Base-by-base conservation (phyloP, 1,140 invertebrate genomes). In the Bombus sibiricus region DNA sequence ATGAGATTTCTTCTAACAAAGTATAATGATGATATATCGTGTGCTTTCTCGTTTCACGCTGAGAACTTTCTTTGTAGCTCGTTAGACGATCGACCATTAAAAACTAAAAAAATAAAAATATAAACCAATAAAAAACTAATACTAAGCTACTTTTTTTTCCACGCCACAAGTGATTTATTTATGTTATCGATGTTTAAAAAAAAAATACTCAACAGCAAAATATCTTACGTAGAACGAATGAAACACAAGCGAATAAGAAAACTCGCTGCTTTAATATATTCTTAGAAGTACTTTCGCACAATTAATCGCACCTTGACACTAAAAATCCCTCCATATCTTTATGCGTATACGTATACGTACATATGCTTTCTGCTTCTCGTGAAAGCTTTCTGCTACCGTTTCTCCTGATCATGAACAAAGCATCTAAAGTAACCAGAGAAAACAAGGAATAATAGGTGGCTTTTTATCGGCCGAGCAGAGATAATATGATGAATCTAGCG, bases 401-500 rank as follows among this genome's bases (percentile, higher is more conserved):
- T 41, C 71, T 28, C 39, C 1, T 8, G 69, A 71, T 41, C 25
- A 53, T 22, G 41, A 32, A 32, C 15, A 34, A 53, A 25, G 41
- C 18, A 53, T n/a, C n/a, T 22, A n/a, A 47, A 13, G 22, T 39
- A 28, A 28, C 15, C 15, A 66, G 59, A 68, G n/a, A 25, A 22
- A 12, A 13, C 28, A 25, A 6, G 57, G 75, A 77, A 62, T 64
- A 41, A 64, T 41, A 41, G 75, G 34, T 37, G 25, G 37, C 37
- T 34, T 34, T 68, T 68, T 79, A 68, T 68, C 59, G 13, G 18
- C 28, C 13, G 18, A 4, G 13, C 47, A 72, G 68, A n/a, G 34
- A 81, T 72, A 72, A 81, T 72, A 41, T 18, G 68, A 62, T 41
- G 68, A 81, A 34, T 25, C n/a, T 72, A 41, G 43, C 66, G 53